These are phyloP conservation scores for Melanostoma mellinum DNA, from an alignment of 2,888 invertebrate species.

Conservation along the genomic window DNA sequence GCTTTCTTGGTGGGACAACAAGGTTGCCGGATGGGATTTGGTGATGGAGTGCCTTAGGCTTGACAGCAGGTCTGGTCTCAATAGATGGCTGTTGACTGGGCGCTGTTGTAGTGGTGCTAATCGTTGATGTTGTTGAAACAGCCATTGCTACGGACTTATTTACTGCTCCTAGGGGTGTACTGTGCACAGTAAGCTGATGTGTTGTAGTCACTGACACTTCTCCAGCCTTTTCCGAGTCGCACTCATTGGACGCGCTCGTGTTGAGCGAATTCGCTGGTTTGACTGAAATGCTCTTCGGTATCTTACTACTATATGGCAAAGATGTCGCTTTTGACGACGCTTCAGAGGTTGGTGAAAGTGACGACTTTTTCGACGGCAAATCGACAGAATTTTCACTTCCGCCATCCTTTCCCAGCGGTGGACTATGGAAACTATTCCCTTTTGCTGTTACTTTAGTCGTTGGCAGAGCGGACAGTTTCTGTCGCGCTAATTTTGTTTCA, in stretches of 20 bases:
- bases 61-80: constrained; percentile 76
- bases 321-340: constrained; percentile 45
- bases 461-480: constrained; percentile 76
- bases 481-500: constrained; percentile 81
- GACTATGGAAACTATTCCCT: constrained; percentile 77
- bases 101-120: constrained; percentile 74
- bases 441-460: constrained; percentile 69
- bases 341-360: constrained; percentile 65
- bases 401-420: constrained; percentile 57
- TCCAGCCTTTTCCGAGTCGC: constrained; percentile 75
- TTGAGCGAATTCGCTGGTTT: constrained; percentile 40
- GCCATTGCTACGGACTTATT: constrained; percentile 81
- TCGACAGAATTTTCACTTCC: constrained; percentile 83
- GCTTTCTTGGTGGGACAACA: constrained; percentile 86
- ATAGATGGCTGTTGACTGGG: constrained; percentile 77
- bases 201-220: constrained; percentile 78
- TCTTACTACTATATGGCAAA: constrained; percentile 70
- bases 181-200: constrained; percentile 84
- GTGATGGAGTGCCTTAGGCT: constrained; percentile 80
- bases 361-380: constrained; percentile 85
- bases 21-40: constrained; percentile 78
- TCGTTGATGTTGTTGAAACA: constrained; percentile 77
- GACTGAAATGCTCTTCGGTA: constrained; percentile 67
- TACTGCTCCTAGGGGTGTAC: constrained; percentile 83
- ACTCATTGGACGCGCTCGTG: constrained; percentile 73